phyloP scores from a whole-genome alignment of 2,113 vertebrate species.

The Halcyon malimbica region DNA sequence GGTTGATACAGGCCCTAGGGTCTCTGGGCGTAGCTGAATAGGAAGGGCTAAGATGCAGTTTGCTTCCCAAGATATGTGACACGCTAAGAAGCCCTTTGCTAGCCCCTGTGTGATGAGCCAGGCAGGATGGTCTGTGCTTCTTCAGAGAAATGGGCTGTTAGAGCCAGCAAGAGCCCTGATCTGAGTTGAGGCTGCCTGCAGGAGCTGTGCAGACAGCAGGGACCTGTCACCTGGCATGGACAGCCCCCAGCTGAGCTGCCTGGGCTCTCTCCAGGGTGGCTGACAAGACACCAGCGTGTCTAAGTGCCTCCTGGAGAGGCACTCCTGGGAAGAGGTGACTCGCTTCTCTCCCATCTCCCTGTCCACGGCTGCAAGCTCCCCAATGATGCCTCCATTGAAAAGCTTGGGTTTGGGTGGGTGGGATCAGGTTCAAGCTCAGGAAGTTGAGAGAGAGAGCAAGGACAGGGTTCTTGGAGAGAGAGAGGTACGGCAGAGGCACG shows the following conservation, averaged over 20 bases:
- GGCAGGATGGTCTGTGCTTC: neutral
- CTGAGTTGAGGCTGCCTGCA: neutral
- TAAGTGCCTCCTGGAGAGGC: neutral
- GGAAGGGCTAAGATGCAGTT: neutral
- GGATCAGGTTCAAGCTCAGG: neutral
- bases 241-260: neutral
- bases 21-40: neutral
- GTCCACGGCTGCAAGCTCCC: neutral
- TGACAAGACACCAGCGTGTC: neutral
- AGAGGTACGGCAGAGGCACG: neutral
- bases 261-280: neutral
- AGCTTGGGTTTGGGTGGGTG: neutral
- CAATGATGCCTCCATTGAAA: neutral
- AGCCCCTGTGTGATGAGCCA: neutral
- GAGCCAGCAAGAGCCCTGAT: neutral
- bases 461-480: neutral
- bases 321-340: neutral
- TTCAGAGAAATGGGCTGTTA: neutral
- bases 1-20: neutral
- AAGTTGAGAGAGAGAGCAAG: neutral
- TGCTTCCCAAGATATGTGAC: rapidly evolving
- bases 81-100: neutral
- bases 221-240: neutral
- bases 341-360: neutral
- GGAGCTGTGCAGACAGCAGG: neutral